Evolutionary conservation across 2,113 vertebrate genomes (phyloP), one percentile per base, ranked within the genome.

Genomic region (Microcebus lehilahytsara): DNA sequence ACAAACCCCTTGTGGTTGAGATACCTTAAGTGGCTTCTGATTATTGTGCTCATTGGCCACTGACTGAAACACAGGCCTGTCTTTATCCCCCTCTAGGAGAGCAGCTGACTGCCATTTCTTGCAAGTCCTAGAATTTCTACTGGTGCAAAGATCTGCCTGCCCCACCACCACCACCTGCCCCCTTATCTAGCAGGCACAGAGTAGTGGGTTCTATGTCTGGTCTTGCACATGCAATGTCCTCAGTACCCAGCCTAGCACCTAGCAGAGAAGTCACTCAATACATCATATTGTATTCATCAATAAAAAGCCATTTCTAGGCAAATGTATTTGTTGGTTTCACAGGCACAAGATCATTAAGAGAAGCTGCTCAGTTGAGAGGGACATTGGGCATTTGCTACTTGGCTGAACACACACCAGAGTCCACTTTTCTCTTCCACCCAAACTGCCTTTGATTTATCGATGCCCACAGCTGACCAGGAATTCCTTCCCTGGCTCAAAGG

Each of bases 401-500:
- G 80, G 34, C 81, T 32, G 56, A 96, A 89, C 56, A 69, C 10
- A 83, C 53, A 81, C 51, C 17, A 20, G 85, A 42, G 58, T 85
- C 75, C 19, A 49, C 20, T 85, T 93, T 83, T 90, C 60, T 93
- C 78, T 74, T 91, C 40, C 9, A 64, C 42, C 46, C 72, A 88
- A 95, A 89, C 34, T 42, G 40, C 27, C 72, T 96, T 93, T 86
- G 81, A 89, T 89, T 72, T 93, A 62, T 42, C 40, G 49, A 71
- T 96, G 42, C 20, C 80, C 58, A 2, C 79, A 75, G 34, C 64
- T 72, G 80, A 79, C 80, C 46, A 85, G 66, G 14, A 81, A 89
- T 91, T 92, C 64, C 37, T 72, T 91, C 67, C 74, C 25, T 5
- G 51, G 30, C 27, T 83, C 7, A 3, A 56, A 51, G 51, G 19